Evolutionary conservation across 1,140 invertebrate genomes (phyloP), one percentile per base, ranked within the genome.

Genomic region (Thalassaphorura encarpata): DNA sequence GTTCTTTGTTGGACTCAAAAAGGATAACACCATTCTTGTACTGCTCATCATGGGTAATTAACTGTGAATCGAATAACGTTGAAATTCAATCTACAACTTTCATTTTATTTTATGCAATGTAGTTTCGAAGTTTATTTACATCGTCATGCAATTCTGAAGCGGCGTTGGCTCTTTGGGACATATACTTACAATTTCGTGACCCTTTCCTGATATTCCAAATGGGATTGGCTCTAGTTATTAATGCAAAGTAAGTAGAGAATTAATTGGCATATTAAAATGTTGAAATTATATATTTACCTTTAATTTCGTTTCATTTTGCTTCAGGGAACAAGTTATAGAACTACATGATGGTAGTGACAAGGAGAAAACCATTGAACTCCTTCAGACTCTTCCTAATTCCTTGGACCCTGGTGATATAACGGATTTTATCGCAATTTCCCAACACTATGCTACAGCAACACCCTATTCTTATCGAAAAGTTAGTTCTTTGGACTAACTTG

Each of bases 161-260:
- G 8, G 85, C 89, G 49, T 80, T 87, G 53, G 82, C 81, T 60
- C 89, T 99, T 82, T 99, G 96, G 96, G 95, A 98, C 76, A 78
- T 93, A 29, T 98, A 98, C 70, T 94, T 99, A 68, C 93, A 97
- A 76, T 87, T 91, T 70, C 81, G 83, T 23, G 95, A 99, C 77
- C 89, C 90, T 21, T 99, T 97, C 75, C 87, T 98, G 60, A 81
- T 96, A 63, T 92, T 98, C 70, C 97, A 96, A 68, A 76, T 99
- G 43, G 85, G 87, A 1, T 76, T 99, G 23, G 95, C 97, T 41
- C 93, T 99, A 75, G 79, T 98, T 15, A 82, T 97, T 42, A 98
- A 97, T 80, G 88, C 88, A n/a, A 84, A 82, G 82, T 84, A 70
- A 71, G 73, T 58, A 39, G n/a, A 36, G 33, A 36, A 36, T n/a